These are phyloP conservation scores for Datnioides undecimradiatus DNA, from an alignment of 2,113 vertebrate genomes.

Conservation along the genomic window DNA sequence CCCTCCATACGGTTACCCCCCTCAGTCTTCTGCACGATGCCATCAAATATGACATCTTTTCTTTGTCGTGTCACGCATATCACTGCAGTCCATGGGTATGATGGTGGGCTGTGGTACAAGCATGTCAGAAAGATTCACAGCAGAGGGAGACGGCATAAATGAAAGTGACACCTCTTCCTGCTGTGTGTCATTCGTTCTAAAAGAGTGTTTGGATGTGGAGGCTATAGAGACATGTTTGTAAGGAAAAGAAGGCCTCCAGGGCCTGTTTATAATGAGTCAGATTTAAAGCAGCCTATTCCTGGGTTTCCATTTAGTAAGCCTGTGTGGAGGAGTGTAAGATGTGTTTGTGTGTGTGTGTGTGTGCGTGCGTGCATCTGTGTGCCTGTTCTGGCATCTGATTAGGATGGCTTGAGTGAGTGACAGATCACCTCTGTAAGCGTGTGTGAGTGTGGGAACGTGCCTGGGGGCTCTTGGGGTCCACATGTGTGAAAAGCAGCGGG, in stretches of 20 bases:
- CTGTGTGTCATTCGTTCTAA: conserved; percentile 64
- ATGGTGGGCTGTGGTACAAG: conserved; percentile 34
- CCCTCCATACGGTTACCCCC: conserved; percentile 10
- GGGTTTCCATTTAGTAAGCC: conserved; percentile 40
- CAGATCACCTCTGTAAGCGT: conserved; percentile 62
- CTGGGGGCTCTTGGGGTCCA: conserved; percentile 34
- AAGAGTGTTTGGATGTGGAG: conserved; percentile 44
- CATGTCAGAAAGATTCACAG: conserved; percentile 59
- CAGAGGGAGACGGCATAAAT: conserved; percentile 47
- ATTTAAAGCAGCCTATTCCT: conserved; percentile 59
- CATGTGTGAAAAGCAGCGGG: conserved; percentile 68
- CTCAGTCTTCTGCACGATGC: background rate
- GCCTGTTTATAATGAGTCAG: conserved; percentile 72
- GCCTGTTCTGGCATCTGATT: conserved; percentile 51
- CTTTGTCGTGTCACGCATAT: conserved; percentile 38
- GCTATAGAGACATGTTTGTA: conserved; percentile 44
- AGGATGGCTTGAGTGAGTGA: conserved; percentile 61
- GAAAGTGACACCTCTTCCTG: conserved; percentile 68
- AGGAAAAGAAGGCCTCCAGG: conserved; percentile 30
- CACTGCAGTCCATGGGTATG: conserved; percentile 17
- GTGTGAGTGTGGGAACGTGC: conserved; percentile 54
- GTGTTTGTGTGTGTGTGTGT: conserved; percentile 20
- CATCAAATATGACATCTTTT: conserved; percentile 46
- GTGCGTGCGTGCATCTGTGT: conserved; percentile 45
- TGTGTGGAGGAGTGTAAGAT: conserved; percentile 43